Evolutionary conservation across 2,113 vertebrate species (phyloP), one percentile per base, ranked within the genome.

Genomic region (Helogale parvula): DNA sequence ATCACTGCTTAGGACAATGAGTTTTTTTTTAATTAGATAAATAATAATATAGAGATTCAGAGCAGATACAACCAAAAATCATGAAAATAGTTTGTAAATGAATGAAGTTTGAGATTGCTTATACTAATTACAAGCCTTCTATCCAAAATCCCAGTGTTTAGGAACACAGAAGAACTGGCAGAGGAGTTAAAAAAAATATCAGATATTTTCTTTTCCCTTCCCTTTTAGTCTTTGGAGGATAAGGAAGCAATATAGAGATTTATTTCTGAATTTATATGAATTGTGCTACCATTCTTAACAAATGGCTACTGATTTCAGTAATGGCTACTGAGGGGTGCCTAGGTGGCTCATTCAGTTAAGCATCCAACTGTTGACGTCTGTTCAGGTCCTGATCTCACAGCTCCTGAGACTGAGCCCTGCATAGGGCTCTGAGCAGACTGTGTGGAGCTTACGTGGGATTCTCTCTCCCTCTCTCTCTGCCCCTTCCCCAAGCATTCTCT

Each of bases 41-140:
- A 90, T 72, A 92, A 63, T 83, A 87, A 54, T 72, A 23, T 25
- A 81, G 23, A 92, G 31, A 83, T 81, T 74, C 41, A 23, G 66
- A 50, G 15, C 65, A 88, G 47, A 92, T 81, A 89, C 35, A 94
- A 90, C 19, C 84, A 90, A 95, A 95, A 95, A 80, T 76, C n/a
- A 66, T 54, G 27, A 79, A 94, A 88, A 85, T 81, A 13, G n/a
- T 60, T 27, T 96, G 16, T 88, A 95, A 82, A 68, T 90, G 66
- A 94, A 93, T 96, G 60, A 96, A 63, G 2, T 66, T 95, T 65
- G 27, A 29, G 25, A 79, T 60, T 86, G 69, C 45, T 69, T 90
- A 63, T 87, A 54, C 10, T 66, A 90, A 54, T 38, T 60, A 3
- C 60, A 93, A 94, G 31, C 7, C 35, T 93, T 88, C 57, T 76